These are phyloP conservation scores for Rhynchonema sp. DNA, from an alignment of 2,888 invertebrate species.

Conservation along the genomic window DNA sequence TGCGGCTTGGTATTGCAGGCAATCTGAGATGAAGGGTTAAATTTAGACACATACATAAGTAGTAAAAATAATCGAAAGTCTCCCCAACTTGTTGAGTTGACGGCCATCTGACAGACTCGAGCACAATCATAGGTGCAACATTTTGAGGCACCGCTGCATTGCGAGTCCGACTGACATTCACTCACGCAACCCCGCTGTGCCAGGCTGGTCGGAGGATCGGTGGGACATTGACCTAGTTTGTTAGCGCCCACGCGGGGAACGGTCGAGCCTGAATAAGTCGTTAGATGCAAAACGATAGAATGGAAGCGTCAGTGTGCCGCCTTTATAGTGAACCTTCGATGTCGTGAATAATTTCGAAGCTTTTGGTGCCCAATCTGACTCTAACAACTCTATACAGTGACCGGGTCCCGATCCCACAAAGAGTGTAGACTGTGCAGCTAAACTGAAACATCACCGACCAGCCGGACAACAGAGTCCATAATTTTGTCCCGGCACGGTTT, in stretches of 20 bases:
- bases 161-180: slow-evolving; percentile 11
- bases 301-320: too few relatives aligned
- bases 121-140: slow-evolving; percentile 3
- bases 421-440: too few relatives aligned
- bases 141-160: slow-evolving; percentile 12
- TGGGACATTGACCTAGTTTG: background rate
- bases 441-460: too few relatives aligned
- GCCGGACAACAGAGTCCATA: background rate
- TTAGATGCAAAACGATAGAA: too few relatives aligned
- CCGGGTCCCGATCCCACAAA: too few relatives aligned
- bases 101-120: background rate
- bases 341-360: too few relatives aligned
- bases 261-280: too few relatives aligned
- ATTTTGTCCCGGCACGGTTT: background rate
- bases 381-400: too few relatives aligned
- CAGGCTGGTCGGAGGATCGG: background rate
- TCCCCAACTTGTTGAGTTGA: background rate
- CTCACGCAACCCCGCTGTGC: background rate
- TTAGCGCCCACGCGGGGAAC: background rate
- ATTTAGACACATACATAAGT: background rate
- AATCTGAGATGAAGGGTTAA: background rate
- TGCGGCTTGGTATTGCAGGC: background rate
- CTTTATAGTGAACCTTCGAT: too few relatives aligned
- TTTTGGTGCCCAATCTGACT: too few relatives aligned
- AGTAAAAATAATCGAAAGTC: background rate